A percentile compares a stretch with the other conserved stretches of the same genome.
Conservation (phyloP, 2,888 invertebrate species). For the Adelphocoris suturalis region DNA sequence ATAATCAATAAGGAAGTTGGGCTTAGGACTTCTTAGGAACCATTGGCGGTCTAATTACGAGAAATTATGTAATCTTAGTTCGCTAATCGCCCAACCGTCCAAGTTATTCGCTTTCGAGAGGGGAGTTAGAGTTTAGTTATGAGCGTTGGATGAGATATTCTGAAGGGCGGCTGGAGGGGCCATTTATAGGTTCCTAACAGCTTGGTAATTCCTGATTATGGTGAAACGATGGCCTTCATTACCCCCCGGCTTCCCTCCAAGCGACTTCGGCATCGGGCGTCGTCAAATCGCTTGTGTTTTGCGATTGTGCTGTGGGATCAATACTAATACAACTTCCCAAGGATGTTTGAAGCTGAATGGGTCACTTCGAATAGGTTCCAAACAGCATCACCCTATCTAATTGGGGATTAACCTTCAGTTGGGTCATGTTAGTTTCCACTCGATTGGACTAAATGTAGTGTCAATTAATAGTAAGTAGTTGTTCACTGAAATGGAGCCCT, state of each 20-base stretch:
- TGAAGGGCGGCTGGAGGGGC: neutral
- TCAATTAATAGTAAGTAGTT: neutral
- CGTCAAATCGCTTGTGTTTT: neutral
- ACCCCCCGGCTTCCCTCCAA: neutral
- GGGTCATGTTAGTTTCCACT: neutral
- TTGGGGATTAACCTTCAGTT: too few species aligned
- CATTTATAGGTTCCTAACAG: constrained; percentile 44
- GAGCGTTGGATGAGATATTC: constrained; percentile 33
- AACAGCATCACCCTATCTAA: neutral
- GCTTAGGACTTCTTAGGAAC: neutral
- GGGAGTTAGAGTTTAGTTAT: constrained; percentile 35
- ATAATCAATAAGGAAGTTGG: constrained; percentile 41
- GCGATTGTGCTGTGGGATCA: constrained; percentile 20
- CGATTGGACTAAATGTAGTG: neutral
- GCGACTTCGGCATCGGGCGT: neutral
- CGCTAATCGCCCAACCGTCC: constrained; percentile 37
- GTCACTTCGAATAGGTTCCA: neutral
- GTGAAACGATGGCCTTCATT: constrained; percentile 25
- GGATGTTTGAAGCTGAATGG: neutral
- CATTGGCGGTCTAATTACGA: constrained; percentile 39
- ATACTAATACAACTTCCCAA: constrained; percentile 31
- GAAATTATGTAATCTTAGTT: constrained; percentile 41
- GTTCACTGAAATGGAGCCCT: neutral
- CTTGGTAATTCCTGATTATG: constrained; percentile 28
- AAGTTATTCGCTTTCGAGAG: constrained; percentile 29